Conservation (phyloP, 92 coral and sea anemone species). For the Scolanthus callimorphus region DNA sequence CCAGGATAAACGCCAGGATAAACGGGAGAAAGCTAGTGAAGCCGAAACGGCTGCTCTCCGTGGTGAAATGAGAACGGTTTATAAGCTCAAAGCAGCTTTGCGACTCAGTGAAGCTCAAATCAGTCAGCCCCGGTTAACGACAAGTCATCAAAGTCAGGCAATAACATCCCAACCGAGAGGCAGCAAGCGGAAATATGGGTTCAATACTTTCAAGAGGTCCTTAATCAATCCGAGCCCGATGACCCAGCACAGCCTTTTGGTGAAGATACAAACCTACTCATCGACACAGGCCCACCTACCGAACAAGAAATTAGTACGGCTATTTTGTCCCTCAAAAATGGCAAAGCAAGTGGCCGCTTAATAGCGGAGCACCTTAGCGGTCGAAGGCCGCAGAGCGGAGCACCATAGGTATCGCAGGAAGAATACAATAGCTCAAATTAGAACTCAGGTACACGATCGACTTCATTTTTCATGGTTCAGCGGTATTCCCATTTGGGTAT, state of each 20-base stretch:
- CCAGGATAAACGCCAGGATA: too few species aligned
- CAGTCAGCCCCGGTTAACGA: conserved; percentile 1
- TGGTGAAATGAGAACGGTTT: conserved; percentile 5
- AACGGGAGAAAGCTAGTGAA: too few species aligned
- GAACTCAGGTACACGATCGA: too few species aligned
- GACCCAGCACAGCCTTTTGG: conserved; percentile 3
- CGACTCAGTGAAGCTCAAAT: background rate
- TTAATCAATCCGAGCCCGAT: conserved; percentile 21
- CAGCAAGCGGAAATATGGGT: conserved; percentile 4
- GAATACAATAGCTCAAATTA: too few species aligned
- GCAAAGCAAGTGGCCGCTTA: too few species aligned
- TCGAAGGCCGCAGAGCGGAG: too few species aligned
- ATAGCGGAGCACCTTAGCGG: too few species aligned
- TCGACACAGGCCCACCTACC: conserved; percentile 1
- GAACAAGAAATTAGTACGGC: conserved; percentile 10
- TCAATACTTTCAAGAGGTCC: background rate
- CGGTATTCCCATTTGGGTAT: too few species aligned
- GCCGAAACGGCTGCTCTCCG: background rate
- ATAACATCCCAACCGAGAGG: background rate
- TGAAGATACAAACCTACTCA: background rate
- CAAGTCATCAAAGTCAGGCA: background rate
- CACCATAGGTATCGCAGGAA: too few species aligned
- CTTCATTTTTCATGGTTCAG: too few species aligned
- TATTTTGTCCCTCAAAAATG: conserved; percentile 1
- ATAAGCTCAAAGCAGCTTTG: conserved; percentile 6